Evolutionary conservation across 2,888 invertebrate genomes (phyloP), one percentile per base, ranked within the genome.

Genomic region (Petrolisthes manimaculis): DNA sequence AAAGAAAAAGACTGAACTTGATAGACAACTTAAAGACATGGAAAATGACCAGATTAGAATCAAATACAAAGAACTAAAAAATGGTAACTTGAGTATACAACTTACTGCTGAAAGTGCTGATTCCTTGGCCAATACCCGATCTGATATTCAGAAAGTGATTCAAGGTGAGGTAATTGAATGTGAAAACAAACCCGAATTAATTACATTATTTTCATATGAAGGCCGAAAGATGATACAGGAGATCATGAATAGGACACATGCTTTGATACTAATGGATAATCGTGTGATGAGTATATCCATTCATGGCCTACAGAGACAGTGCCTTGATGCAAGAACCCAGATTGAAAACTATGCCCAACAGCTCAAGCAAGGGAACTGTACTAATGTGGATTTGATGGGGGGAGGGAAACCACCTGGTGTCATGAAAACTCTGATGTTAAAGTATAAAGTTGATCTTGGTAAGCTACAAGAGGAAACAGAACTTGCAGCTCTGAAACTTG

Each of bases 401-500:
- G 61, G 6, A 18, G 79, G 79, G 21, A 61, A 54, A 18, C 85
- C 85, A n/a, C 54, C 69, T 8, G 85, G 85, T 9, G 79, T 85
- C 79, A 79, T 85, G 85, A 85, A 85, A 53, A 71, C 85, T 8
- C 69, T 85, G 24, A 85, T 85, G 79, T 21, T 85, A n/a, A 85
- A 79, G 54, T 85, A 79, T 51, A 61, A 77, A 21, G 53, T n/a
- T n/a, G 51, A 79, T 67, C 79, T 85, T 8, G 56, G n/a, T 21
- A 37, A 24, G 5, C 67, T 85, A 55, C 85, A 79, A 55, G 24
- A 54, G 18, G n/a, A 3, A 37, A 53, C 85, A 51, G 56, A 56
- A 0, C 79, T 85, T n/a, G 12, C 24, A 54, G 51, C 79, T 69
- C 69, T 85, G 21, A 85, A 53, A n/a, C 69, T 85, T 4, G 69